These are phyloP conservation scores for Colletes collaris DNA, from an alignment of 2,888 invertebrate genomes.

Conservation along the genomic window DNA sequence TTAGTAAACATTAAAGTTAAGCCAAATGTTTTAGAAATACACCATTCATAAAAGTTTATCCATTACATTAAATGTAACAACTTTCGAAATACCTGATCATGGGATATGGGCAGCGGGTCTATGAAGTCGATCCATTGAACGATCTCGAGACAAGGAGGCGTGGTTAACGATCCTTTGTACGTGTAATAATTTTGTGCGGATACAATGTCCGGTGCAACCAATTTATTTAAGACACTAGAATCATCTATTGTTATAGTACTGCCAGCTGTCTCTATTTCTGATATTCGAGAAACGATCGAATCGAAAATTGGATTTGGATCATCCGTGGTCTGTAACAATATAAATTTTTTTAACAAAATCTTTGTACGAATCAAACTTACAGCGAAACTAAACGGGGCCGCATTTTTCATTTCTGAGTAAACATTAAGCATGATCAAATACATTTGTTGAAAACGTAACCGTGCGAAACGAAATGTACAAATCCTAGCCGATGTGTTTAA, in stretches of 20 bases:
- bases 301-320: conserved; percentile 72
- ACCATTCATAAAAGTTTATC: background rate
- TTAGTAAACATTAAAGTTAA: background rate
- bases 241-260: conserved; percentile 83
- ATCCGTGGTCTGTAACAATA: conserved; percentile 73
- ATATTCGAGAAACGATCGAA: conserved; percentile 84
- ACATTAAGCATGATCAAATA: background rate
- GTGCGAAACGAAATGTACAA: background rate
- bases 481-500: no score
- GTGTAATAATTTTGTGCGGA: conserved; percentile 89
- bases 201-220: conserved; percentile 73
- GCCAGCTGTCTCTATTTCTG: conserved; percentile 85
- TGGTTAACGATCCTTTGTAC: conserved; percentile 93
- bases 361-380: background rate
- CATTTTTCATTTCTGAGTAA: background rate
- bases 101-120: conserved; percentile 88
- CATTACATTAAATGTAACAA: background rate
- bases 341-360: background rate
- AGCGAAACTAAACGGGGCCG: background rate
- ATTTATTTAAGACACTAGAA: conserved; percentile 54
- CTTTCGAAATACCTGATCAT: conserved; percentile 85
- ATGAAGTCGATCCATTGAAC: conserved; percentile 94
- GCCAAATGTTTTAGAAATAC: background rate
- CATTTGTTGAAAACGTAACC: background rate
- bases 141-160: conserved; percentile 93